Evolutionary conservation across 2,888 invertebrate species (phyloP).

Genomic region (Chromoteleia sp.): DNA sequence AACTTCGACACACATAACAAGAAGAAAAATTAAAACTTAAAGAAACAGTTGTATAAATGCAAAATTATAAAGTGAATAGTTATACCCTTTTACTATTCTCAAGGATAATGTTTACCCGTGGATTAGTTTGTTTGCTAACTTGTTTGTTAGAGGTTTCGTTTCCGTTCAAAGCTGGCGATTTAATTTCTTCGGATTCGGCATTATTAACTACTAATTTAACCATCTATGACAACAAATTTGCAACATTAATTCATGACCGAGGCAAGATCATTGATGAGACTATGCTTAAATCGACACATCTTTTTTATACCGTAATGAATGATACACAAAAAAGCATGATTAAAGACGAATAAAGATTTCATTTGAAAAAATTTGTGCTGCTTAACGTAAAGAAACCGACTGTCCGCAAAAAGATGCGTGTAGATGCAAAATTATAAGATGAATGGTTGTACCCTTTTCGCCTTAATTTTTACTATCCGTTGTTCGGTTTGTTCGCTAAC

Average conservation of each 20-base stretch:
- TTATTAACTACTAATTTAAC: constrained; percentile 85
- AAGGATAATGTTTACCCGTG: constrained; percentile 19
- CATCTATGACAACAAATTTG: constrained; percentile 46
- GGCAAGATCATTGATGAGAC: background rate
- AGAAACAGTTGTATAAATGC: constrained; percentile 21
- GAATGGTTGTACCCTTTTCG: constrained; percentile 55
- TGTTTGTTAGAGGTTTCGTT: constrained; percentile 89
- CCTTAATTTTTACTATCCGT: constrained; percentile 33
- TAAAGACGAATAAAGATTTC: no score
- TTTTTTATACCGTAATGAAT: constrained; percentile 2
- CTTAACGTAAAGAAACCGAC: background rate
- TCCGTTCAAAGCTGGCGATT: constrained; percentile 87
- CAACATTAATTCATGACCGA: constrained; percentile 34
- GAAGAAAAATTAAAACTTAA: background rate
- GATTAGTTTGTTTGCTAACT: constrained; percentile 27
- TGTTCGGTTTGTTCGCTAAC: constrained; percentile 85
- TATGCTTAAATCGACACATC: constrained; percentile 16
- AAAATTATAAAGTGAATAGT: constrained; percentile 35
- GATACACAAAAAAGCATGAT: background rate
- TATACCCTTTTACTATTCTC: constrained; percentile 24
- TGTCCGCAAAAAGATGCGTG: constrained; percentile 44
- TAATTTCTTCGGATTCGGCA: constrained; percentile 89
- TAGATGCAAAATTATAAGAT: constrained; percentile 56
- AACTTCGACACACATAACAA: constrained; percentile 7
- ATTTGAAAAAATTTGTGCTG: constrained; percentile 9